Conservation (phyloP, 1,140 invertebrate genomes). For the Oryctes rhinoceros region DNA sequence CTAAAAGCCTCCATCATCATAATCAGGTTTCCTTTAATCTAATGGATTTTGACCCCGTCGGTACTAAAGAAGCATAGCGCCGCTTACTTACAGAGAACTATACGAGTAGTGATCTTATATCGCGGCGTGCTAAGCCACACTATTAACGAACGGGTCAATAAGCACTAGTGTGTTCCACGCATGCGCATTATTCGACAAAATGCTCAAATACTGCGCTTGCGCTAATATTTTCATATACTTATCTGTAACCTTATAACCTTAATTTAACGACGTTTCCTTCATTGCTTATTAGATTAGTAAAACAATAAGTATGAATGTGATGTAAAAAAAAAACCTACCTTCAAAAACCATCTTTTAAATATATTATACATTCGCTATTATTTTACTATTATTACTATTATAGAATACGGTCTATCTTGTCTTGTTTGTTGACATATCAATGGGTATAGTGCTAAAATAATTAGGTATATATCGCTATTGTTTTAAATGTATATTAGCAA, state of each 20-base stretch:
- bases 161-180: not conserved
- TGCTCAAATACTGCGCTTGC: not conserved
- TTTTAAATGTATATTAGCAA: not conserved
- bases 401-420: not conserved
- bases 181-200: not conserved
- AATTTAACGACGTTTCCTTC: not conserved
- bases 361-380: conserved; percentile 12
- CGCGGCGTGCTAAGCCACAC: not conserved
- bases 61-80: conserved; percentile 5
- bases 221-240: not conserved
- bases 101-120: conserved; percentile 11
- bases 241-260: not conserved
- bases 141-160: conserved; percentile 14
- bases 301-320: conserved; percentile 18
- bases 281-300: not conserved
- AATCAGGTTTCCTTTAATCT: not conserved
- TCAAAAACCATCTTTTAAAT: conserved; percentile 15
- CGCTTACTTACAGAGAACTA: conserved; percentile 1
- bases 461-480: not conserved
- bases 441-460: not conserved
- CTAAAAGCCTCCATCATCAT: conserved; percentile 25
- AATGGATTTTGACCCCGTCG: not conserved
- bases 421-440: not conserved
- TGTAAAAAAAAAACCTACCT: conserved; percentile 15
- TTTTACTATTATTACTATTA: conserved; percentile 18